A percentile compares a stretch with the other conserved stretches of the same genome.
These are phyloP conservation scores for Micrasema minimum DNA, from an alignment of 1,140 invertebrate genomes.

Conservation along the genomic window DNA sequence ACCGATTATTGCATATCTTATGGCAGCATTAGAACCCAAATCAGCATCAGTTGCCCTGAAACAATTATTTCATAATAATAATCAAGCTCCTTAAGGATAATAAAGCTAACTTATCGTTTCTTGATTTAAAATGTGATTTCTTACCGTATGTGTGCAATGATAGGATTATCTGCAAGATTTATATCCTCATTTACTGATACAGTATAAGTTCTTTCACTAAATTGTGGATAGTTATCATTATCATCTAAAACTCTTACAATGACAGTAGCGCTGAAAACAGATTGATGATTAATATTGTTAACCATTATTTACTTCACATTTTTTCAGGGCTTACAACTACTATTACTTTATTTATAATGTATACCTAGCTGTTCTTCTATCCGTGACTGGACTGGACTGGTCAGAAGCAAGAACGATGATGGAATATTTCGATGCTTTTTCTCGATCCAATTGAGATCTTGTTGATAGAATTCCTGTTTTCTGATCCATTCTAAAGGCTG, in stretches of 20 bases:
- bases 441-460: slow-evolving; percentile 85
- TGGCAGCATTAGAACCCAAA: slow-evolving; percentile 88
- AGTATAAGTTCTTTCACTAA: slow-evolving; percentile 88
- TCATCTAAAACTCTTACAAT: slow-evolving; percentile 89
- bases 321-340: no score
- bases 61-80: neutral
- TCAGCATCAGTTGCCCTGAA: slow-evolving; percentile 88
- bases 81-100: no score
- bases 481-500: slow-evolving; percentile 83
- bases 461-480: slow-evolving; percentile 87
- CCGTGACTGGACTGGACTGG: slow-evolving; percentile 76
- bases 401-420: slow-evolving; percentile 88
- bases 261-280: slow-evolving; percentile 76
- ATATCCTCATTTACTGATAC: slow-evolving; percentile 90
- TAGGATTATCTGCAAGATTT: slow-evolving; percentile 82
- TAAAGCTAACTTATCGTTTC: no score
- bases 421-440: slow-evolving; percentile 87
- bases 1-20: slow-evolving; percentile 93
- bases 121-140: slow-evolving; percentile 41
- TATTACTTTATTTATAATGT: no score
- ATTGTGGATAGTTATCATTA: slow-evolving; percentile 98
- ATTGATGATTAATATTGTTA: slow-evolving; percentile 1
- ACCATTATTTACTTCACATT: no score
- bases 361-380: slow-evolving; percentile 77
- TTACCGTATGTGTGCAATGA: slow-evolving; percentile 85